Evolutionary conservation across 2,888 invertebrate species (phyloP), one percentile per base, ranked within the genome.

Genomic region (Caenorhabditis becei): DNA sequence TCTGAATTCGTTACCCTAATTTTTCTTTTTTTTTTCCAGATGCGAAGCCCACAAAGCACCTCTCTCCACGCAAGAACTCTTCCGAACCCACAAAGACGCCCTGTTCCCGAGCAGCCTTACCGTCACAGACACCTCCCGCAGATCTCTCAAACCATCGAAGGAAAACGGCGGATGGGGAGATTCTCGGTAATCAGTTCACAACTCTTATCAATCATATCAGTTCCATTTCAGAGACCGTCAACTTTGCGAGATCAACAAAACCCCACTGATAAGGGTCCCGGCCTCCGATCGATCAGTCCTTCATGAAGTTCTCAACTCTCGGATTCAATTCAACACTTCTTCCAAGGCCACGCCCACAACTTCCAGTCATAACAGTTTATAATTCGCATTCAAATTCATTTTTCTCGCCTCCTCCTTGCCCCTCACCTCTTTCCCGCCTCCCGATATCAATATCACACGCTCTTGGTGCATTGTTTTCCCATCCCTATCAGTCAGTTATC

Each of bases 81-180:
- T 93, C 44, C 88, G 88, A 47, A 83, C 91, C 28, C 92, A 93
- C 82, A 89, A 90, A 72, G 90, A 91, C 26, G 88, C 92, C 77
- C 90, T 93, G 16, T 93, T 92, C 86, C 93, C 93, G 0, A 91
- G 91, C 63, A 91, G 90, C 26, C 26, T 86, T 11, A 24, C 66
- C 2, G 84, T 86, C 4, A 84, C 85, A 3, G 85, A 85, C 37
- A 80, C 87, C 7, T 87, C 87, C 16, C 79, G 86, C 26, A 86
- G 89, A 23, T 88, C 86, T 63, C 77, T 91, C 58, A 91, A 91
- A 80, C 89, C 91, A 11, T 88, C 91, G 41, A 91, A 91, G 74
- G 90, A 90, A 66, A 99, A 99, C 91, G 99, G 98, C 0, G 98
- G 98, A 0, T 99, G 99, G 98, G 97, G 97, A 8, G 99, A 99